phyloP scores from a whole-genome alignment of 2,888 invertebrate species.

The Nomada fucata region DNA sequence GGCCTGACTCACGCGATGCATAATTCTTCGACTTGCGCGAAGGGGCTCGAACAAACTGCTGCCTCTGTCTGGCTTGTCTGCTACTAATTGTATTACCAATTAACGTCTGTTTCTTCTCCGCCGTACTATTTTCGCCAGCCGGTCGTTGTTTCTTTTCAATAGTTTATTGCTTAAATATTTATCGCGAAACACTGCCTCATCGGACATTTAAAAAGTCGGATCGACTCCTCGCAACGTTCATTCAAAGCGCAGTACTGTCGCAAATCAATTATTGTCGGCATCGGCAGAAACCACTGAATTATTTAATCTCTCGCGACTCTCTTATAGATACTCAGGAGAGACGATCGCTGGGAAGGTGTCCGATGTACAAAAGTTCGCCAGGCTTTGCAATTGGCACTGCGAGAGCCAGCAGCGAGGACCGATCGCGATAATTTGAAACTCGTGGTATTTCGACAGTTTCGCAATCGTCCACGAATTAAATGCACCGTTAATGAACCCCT shows the following conservation, averaged over 20 bases:
- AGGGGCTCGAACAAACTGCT: constrained; percentile 27
- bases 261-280: too few relatives aligned
- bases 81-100: constrained; percentile 31
- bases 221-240: background rate
- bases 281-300: too few relatives aligned
- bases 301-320: constrained; percentile 10
- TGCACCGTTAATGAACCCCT: constrained; percentile 73
- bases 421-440: constrained; percentile 28
- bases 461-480: constrained; percentile 70
- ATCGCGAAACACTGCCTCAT: background rate
- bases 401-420: background rate
- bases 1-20: constrained; percentile 72
- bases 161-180: background rate
- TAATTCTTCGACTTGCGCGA: constrained; percentile 60
- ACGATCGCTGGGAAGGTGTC: background rate
- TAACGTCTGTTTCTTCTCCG: too few relatives aligned
- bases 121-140: background rate
- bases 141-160: too few relatives aligned
- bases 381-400: background rate
- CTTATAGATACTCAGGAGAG: background rate
- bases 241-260: background rate
- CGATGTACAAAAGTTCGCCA: background rate
- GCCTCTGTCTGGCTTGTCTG: constrained; percentile 25
- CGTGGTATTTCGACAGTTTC: constrained; percentile 55
- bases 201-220: background rate